Conservation (phyloP, 1,140 invertebrate species). For the Pantala flavescens region DNA sequence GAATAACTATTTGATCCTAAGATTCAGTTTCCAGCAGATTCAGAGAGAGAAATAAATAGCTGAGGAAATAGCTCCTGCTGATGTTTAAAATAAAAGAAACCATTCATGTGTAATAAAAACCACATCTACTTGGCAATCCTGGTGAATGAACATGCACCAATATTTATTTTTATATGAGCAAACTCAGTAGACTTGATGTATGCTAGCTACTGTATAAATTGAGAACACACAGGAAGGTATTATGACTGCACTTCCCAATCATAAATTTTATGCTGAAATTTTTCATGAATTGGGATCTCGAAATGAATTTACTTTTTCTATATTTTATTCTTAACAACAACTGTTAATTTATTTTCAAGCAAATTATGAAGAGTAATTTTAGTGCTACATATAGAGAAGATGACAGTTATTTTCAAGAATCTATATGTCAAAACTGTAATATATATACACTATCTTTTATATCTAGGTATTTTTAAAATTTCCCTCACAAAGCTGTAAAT, state of each 20-base stretch:
- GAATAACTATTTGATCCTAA: constrained; percentile 25
- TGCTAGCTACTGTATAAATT: not conserved
- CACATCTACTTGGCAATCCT: too few species aligned
- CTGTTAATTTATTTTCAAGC: not conserved
- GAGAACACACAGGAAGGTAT: not conserved
- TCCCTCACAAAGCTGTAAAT: not conserved
- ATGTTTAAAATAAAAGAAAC: not conserved
- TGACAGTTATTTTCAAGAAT: not conserved
- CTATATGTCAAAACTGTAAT: not conserved
- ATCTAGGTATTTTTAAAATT: not conserved
- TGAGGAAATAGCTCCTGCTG: not conserved
- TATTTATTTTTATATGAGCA: not conserved
- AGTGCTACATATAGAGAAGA: not conserved
- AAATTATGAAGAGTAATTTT: not conserved
- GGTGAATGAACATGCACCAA: not conserved
- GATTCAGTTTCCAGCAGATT: not conserved
- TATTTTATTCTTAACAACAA: not conserved
- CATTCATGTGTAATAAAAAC: not conserved
- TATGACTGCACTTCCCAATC: not conserved
- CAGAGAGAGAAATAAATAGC: not conserved
- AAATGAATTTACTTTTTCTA: not conserved
- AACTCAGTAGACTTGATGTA: not conserved
- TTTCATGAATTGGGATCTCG: not conserved
- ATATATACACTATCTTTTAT: not conserved
- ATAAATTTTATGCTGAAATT: not conserved